Conservation (phyloP, 2,113 vertebrate species). For the Aplodontia rufa region DNA sequence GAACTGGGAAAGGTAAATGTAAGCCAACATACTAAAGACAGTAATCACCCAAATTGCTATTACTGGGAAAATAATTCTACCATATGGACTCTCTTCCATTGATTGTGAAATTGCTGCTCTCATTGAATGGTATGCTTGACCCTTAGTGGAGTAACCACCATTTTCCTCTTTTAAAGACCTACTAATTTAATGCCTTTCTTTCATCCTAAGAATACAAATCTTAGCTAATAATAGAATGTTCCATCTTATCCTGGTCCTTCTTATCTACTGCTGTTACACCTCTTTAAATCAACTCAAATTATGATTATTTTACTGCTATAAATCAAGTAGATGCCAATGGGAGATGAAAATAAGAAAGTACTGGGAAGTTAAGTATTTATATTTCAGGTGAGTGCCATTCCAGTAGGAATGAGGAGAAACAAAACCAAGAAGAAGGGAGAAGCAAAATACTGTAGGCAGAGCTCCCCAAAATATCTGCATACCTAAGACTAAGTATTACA, state of each 20-base stretch:
- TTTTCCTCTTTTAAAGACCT: conserved; percentile 3
- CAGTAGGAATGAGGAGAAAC: not conserved
- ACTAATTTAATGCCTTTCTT: not conserved
- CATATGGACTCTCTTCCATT: not conserved
- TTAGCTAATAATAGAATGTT: not conserved
- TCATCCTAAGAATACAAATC: not conserved
- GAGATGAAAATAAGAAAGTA: not conserved
- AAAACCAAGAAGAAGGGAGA: not conserved
- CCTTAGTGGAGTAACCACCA: not conserved
- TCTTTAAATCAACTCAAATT: not conserved
- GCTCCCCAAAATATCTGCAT: not conserved
- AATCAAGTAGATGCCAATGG: not conserved
- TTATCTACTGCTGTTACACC: not conserved
- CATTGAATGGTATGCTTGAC: not conserved
- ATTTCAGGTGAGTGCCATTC: not conserved
- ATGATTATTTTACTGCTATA: not conserved
- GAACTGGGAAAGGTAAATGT: conserved; percentile 58
- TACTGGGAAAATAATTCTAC: conserved; percentile 27
- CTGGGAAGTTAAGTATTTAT: not conserved
- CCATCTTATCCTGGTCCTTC: not conserved
- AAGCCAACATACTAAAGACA: conserved; percentile 47
- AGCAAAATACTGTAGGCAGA: not conserved
- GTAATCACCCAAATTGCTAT: conserved; percentile 50
- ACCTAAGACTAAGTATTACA: not conserved
- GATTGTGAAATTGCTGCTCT: not conserved